Percentiles rank a stretch among this genome's conserved stretches.
Evolutionary conservation across 2,888 invertebrate genomes (phyloP).

Genomic region (Drosophila borborema): DNA sequence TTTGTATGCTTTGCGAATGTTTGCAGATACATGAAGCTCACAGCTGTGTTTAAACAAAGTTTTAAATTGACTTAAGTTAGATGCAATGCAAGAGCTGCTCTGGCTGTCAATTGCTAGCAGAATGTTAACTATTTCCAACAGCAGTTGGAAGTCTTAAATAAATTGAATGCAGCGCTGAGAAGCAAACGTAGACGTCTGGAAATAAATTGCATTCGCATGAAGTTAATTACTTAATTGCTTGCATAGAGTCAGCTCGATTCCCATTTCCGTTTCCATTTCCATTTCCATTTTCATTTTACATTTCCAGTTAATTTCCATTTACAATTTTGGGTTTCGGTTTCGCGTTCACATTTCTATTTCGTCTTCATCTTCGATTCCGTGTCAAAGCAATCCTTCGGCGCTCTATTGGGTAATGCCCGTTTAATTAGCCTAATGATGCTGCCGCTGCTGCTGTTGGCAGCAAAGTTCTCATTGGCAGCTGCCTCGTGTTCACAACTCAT

Average conservation of each 20-base stretch:
- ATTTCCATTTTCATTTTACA: background rate
- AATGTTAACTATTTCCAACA: background rate
- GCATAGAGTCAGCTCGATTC: constrained; percentile 1
- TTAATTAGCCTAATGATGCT: constrained; percentile 59
- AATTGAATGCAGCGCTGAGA: background rate
- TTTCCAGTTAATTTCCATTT: constrained; percentile 6
- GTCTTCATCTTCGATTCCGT: constrained; percentile 14
- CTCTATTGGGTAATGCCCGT: constrained; percentile 51
- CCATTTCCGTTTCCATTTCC: background rate
- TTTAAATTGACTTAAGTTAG: background rate
- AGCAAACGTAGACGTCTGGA: background rate
- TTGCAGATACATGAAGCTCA: background rate
- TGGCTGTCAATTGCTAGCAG: background rate
- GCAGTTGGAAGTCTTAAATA: background rate
- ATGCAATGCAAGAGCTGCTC: background rate
- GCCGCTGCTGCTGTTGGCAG: constrained; percentile 1
- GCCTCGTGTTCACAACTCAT: constrained; percentile 56
- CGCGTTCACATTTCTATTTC: constrained; percentile 2
- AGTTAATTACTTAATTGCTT: constrained; percentile 8
- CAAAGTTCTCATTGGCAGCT: constrained; percentile 43
- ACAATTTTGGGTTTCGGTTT: constrained; percentile 1
- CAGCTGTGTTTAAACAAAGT: background rate
- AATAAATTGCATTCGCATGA: constrained; percentile 1
- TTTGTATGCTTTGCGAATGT: background rate
- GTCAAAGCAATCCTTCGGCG: background rate